Base-by-base conservation (phyloP, 2,888 invertebrate genomes). In the Axea sp. region DNA sequence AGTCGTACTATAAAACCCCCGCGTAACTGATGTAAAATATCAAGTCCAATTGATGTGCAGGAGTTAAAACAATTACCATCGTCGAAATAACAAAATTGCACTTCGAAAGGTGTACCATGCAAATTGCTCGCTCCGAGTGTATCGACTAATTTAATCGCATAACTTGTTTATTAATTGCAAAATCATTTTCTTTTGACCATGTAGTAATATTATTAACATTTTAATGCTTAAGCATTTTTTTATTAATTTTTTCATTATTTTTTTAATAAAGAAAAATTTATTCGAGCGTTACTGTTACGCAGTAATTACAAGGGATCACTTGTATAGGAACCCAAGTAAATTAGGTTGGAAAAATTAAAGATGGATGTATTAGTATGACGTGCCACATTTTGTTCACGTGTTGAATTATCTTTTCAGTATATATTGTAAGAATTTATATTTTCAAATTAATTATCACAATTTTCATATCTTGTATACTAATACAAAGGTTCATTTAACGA, bases 1-100 rank as follows among this genome's bases (percentile, higher is more conserved):
- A 94, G 93, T 78, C 92, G 95, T 82, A 91, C 93, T 79, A 92
- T 93, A 82, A 93, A 93, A 83, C 93, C 93, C 33, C 84, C 85
- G 75, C 84, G 85, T 78, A 87, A 87, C 78, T 87, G 82, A 86
- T 62, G 41, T 72, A 47, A 47, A 57, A 64, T 51, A 57, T 47
- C 43, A 69, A 49, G 31, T 37, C 19, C 43, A 47, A 59, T 49
- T 57, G 57, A 67, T 57, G 33, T 7, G 8, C 30, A 17, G 41
- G 17, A 33, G 30, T 43, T 49, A 26, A 51, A 49, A 26, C 53
- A 60, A 51, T 67, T 55, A 73, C 22, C 55, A 35, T 41, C 14
- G 43, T 62, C 33, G 39, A 26, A 71, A 64, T 51, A 68, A 60
- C 53, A 62, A 28, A 53, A 69, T 60, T 51, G 45, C 59, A 60